Conservation (phyloP, 2,888 invertebrate genomes). For the Athetis lepigone region DNA sequence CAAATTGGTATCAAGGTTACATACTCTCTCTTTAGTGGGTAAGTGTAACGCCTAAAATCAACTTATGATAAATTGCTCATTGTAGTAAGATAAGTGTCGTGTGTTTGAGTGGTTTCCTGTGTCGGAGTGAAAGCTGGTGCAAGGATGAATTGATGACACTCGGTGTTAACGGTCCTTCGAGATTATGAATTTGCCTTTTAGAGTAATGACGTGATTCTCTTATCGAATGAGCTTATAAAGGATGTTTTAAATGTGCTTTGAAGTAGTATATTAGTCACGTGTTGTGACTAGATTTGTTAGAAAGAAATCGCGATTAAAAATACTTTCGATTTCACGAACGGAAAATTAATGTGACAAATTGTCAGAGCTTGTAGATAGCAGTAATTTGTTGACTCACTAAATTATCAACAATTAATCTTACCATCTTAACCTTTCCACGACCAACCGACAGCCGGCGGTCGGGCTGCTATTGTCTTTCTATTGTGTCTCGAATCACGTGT, state of each 20-base stretch:
- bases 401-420: too few species aligned
- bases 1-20: conserved; percentile 89
- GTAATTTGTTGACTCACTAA: too few species aligned
- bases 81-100: conserved; percentile 87
- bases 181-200: conserved; percentile 48
- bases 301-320: neutral
- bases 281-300: neutral
- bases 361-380: too few species aligned
- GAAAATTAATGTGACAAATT: too few species aligned
- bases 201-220: conserved; percentile 33
- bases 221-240: conserved; percentile 16
- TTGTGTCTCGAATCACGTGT: too few species aligned
- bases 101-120: conserved; percentile 86
- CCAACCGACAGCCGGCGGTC: too few species aligned
- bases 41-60: conserved; percentile 89
- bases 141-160: conserved; percentile 78
- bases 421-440: too few species aligned
- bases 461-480: too few species aligned
- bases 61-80: conserved; percentile 89
- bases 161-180: conserved; percentile 57
- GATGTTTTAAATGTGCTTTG: conserved; percentile 16
- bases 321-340: too few species aligned
- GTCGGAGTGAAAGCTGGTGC: conserved; percentile 86
- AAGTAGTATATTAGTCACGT: neutral
- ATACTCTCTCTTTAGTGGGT: conserved; percentile 88